phyloP scores from a whole-genome alignment of 2,797 vertebrate species.

The Rachycentron canadum region DNA sequence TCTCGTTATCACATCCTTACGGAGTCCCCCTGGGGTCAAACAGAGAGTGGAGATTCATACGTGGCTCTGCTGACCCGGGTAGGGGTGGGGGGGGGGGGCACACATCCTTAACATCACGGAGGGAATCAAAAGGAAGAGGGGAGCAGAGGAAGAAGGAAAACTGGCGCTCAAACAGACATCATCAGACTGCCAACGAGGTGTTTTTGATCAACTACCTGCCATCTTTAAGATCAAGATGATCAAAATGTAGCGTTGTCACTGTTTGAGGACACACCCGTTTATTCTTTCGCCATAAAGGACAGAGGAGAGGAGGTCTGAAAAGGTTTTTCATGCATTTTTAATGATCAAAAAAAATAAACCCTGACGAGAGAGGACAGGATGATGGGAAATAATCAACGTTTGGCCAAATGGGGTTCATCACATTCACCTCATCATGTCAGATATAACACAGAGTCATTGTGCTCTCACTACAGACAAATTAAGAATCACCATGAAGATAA shows the following conservation, averaged over 20 bases:
- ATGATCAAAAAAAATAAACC: neutral
- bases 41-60: neutral
- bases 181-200: neutral
- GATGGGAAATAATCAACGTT: conserved; percentile 18
- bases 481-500: neutral
- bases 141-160: neutral
- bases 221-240: neutral
- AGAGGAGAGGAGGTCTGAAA: neutral
- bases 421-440: conserved; percentile 2
- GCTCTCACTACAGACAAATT: neutral
- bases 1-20: conserved; percentile 12
- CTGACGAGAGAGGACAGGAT: neutral
- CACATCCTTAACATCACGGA: neutral
- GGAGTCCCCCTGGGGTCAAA: neutral
- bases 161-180: neutral
- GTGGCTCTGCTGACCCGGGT: neutral
- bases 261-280: neutral
- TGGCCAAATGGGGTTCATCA: neutral
- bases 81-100: too few species aligned
- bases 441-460: conserved; percentile 3
- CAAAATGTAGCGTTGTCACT: neutral
- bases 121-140: neutral
- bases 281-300: neutral
- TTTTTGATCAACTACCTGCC: neutral
- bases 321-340: neutral